Conservation (phyloP, 2,888 invertebrate genomes). For the Macrophya annulata region DNA sequence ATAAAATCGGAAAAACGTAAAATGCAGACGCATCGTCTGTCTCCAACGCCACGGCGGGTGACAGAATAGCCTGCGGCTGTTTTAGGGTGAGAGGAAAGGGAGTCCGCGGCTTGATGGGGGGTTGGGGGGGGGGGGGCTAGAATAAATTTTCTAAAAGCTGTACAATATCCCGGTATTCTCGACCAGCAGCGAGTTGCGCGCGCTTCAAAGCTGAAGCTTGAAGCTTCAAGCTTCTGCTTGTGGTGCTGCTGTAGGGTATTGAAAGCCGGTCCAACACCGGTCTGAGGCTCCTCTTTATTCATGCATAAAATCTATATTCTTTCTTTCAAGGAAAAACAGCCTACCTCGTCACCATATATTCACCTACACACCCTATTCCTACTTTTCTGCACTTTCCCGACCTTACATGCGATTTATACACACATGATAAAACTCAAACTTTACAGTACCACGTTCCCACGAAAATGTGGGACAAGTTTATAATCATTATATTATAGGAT, state of each 20-base stretch:
- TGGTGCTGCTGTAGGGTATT: not conserved
- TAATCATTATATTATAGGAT: not conserved
- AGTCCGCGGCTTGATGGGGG: not conserved
- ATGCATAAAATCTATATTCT: conserved; percentile 76
- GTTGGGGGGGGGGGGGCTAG: not conserved
- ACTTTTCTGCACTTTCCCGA: not conserved
- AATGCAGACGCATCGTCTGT: conserved; percentile 53
- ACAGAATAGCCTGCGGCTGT: conserved; percentile 53
- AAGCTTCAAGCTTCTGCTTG: too few species aligned
- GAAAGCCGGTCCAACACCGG: conserved; percentile 41
- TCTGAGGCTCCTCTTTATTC: conserved; percentile 62
- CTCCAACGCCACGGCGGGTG: conserved; percentile 22
- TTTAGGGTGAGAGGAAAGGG: conserved; percentile 40
- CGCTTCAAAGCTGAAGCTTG: not conserved
- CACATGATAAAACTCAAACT: not conserved
- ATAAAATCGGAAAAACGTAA: conserved; percentile 51
- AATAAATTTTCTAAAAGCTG: conserved; percentile 55
- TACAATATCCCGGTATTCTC: conserved; percentile 52
- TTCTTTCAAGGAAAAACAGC: conserved; percentile 73
- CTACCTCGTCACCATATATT: conserved; percentile 67
- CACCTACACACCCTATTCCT: not conserved
- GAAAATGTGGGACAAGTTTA: conserved; percentile 36
- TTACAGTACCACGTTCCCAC: not conserved
- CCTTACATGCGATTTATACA: not conserved
- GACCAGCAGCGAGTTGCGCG: conserved; percentile 17